These are phyloP conservation scores for Rhineura floridana DNA, from an alignment of 2,113 vertebrate genomes.

Conservation along the genomic window DNA sequence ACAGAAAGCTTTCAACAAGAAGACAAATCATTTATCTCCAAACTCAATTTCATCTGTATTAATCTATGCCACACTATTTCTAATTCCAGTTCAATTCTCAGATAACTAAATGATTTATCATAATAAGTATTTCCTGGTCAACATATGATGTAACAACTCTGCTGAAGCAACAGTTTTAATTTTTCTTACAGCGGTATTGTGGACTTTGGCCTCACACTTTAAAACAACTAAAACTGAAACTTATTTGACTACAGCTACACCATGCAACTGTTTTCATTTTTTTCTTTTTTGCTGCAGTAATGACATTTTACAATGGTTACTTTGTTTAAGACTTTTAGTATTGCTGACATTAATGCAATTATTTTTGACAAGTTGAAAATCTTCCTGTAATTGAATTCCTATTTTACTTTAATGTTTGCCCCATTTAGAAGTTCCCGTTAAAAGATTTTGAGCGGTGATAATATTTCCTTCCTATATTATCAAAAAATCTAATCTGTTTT, in stretches of 20 bases:
- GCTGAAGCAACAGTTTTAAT: conserved; percentile 40
- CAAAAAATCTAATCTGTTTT: conserved; percentile 75
- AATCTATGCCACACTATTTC: conserved; percentile 20
- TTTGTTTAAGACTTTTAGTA: conserved; percentile 69
- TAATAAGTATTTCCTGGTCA: conserved; percentile 26
- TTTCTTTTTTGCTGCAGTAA: conserved; percentile 31
- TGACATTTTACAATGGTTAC: conserved; percentile 65
- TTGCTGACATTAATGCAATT: conserved; percentile 76
- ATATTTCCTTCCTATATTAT: conserved; percentile 78
- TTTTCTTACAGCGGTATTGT: conserved; percentile 61
- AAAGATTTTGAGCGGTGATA: conserved; percentile 78
- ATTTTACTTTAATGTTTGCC: conserved; percentile 74
- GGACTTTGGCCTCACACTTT: conserved; percentile 57
- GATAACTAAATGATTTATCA: conserved; percentile 48
- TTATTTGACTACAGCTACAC: conserved; percentile 46
- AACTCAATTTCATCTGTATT: conserved; percentile 19
- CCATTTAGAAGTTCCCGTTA: conserved; percentile 71
- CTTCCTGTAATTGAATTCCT: conserved; percentile 80
- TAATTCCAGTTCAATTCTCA: conserved; percentile 28
- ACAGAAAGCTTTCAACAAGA: neutral
- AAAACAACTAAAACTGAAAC: conserved; percentile 65
- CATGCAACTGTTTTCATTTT: conserved; percentile 65
- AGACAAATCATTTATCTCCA: neutral
- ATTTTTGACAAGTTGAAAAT: conserved; percentile 81
- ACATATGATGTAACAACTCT: conserved; percentile 55